Conservation (phyloP, 2,888 invertebrate genomes). For the Rhamphomyia laevipes region DNA sequence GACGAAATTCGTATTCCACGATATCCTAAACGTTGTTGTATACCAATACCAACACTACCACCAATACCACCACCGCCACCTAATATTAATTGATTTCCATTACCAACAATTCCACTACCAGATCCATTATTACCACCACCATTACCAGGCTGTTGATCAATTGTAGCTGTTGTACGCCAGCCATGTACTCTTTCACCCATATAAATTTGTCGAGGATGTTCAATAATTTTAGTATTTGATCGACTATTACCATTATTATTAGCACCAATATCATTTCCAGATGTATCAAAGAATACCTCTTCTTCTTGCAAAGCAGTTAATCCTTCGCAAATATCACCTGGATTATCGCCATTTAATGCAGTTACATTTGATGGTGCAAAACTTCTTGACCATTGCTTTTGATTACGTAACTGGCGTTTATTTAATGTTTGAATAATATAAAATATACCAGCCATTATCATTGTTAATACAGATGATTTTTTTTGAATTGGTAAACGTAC, state of each 20-base stretch:
- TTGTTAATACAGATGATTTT: conserved; percentile 32
- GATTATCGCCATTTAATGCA: conserved; percentile 37
- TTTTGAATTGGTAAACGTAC: conserved; percentile 34
- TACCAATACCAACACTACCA: conserved; percentile 1
- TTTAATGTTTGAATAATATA: conserved; percentile 45
- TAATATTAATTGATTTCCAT: background rate
- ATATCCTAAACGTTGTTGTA: conserved; percentile 17
- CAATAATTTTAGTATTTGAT: conserved; percentile 15
- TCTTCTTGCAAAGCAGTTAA: conserved; percentile 39
- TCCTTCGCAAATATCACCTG: conserved; percentile 37
- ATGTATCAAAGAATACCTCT: conserved; percentile 45
- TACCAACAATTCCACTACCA: background rate
- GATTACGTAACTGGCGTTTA: conserved; percentile 26
- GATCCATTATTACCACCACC: conserved; percentile 1
- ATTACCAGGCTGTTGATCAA: conserved; percentile 16
- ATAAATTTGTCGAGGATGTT: conserved; percentile 24
- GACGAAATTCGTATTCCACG: conserved; percentile 64
- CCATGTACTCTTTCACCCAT: conserved; percentile 32
- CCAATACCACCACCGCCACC: background rate
- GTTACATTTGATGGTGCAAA: conserved; percentile 46
- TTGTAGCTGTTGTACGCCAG: conserved; percentile 29
- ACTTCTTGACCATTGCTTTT: conserved; percentile 56
- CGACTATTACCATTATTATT: background rate
- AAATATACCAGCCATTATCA: conserved; percentile 30
- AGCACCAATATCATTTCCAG: conserved; percentile 18